Conservation (phyloP, 2,888 invertebrate genomes). For the Agonopterix subpropinquella region DNA sequence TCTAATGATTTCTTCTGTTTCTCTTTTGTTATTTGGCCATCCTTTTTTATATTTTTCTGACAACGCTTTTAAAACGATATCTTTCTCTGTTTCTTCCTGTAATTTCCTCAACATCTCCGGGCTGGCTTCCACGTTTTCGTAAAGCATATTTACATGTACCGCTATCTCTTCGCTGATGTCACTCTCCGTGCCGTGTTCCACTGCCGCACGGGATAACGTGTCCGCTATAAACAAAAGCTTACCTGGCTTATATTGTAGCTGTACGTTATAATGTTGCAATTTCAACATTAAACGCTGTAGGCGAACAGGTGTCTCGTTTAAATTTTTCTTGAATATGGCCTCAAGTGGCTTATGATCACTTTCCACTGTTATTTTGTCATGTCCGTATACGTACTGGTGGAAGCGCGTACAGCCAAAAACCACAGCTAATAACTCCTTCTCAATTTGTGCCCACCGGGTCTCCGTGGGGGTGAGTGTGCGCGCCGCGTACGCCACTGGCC, state of each 20-base stretch:
- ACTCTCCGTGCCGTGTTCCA: slow-evolving; percentile 3
- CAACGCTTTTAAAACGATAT: background rate
- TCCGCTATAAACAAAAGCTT: slow-evolving; percentile 26
- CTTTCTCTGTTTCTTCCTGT: slow-evolving; percentile 1
- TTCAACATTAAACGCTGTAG: background rate
- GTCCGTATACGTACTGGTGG: slow-evolving; percentile 11
- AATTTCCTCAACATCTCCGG: background rate
- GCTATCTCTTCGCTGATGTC: slow-evolving; percentile 7
- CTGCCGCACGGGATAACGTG: slow-evolving; percentile 22
- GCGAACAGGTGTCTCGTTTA: slow-evolving; percentile 10
- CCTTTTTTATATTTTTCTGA: background rate
- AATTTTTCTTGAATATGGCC: slow-evolving; percentile 17
- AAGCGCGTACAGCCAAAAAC: slow-evolving; percentile 8
- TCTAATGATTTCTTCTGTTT: slow-evolving; percentile 1
- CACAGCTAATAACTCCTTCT: slow-evolving; percentile 9
- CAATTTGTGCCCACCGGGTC: no score
- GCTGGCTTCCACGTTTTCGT: background rate
- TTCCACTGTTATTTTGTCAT: slow-evolving; percentile 7
- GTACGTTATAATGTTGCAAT: background rate
- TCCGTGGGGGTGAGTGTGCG: no score
- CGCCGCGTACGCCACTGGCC: no score
- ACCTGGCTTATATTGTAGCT: slow-evolving; percentile 15
- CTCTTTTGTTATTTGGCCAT: slow-evolving; percentile 3
- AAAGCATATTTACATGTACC: slow-evolving; percentile 2
- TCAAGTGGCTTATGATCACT: slow-evolving; percentile 20